Conservation (phyloP, 2,888 invertebrate species). For the Nasonovia ribisnigri region DNA sequence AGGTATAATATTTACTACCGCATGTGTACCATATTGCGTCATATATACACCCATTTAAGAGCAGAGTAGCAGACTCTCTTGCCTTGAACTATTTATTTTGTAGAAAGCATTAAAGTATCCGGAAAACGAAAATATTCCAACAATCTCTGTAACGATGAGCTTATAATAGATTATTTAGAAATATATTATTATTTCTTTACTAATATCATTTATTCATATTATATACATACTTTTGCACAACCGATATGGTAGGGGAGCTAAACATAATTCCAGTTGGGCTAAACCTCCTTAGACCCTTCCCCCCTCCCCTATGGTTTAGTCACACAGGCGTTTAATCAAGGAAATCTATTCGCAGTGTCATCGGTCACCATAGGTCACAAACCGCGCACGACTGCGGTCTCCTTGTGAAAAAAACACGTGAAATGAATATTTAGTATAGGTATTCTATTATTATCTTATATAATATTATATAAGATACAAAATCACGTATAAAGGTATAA, state of each 20-base stretch:
- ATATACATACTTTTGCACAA: neutral
- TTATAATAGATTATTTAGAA: neutral
- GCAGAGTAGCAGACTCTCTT: conserved; percentile 9
- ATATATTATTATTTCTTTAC: neutral
- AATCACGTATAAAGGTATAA: too few species aligned
- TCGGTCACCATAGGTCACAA: neutral
- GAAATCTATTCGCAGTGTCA: too few species aligned
- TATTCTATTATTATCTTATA: neutral
- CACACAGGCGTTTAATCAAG: too few species aligned
- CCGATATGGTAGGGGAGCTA: too few species aligned
- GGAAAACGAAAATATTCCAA: conserved; percentile 41
- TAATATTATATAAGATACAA: neutral
- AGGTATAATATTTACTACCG: neutral
- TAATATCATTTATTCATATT: neutral
- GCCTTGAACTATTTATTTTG: conserved; percentile 42
- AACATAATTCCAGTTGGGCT: too few species aligned
- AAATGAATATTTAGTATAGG: neutral
- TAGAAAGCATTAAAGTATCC: conserved; percentile 31
- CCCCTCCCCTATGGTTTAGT: too few species aligned
- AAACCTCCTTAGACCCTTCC: too few species aligned
- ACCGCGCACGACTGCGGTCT: neutral
- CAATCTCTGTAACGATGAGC: neutral
- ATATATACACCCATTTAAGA: conserved; percentile 18
- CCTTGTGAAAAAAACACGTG: neutral
- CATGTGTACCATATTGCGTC: conserved; percentile 6